Base-by-base conservation (phyloP, 1,140 invertebrate genomes). In the Ephestia elutella region DNA sequence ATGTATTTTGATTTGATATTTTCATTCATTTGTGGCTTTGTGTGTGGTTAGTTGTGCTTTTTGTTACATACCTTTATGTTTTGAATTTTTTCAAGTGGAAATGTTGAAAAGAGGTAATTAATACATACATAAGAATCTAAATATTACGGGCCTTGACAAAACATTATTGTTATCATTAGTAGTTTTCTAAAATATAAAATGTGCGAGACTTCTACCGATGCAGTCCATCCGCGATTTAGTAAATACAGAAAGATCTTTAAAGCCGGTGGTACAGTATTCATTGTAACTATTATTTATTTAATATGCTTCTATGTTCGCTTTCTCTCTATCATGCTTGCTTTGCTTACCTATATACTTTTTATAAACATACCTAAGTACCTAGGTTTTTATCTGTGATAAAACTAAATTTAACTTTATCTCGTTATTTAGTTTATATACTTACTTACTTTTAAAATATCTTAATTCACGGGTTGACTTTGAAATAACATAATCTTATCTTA, bases 61-160 rank as follows among this genome's bases (percentile, higher is more conserved):
- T 25, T 25, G 21, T 25, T 25, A 7, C 7, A 7, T 25, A n/a
- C n/a, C n/a, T 25, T 15, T 13, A 44, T 1, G 13, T 44, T 17
- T 1, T 15, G 7, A 3, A 15, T 44, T 5, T 3, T 44, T 44
- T 15, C 10, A 44, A 44, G 13, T 15, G 5, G 10, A 44, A 44
- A 44, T 44, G 38, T 17, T 44, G 10, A 44, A 44, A 44, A 44
- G 38, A 44, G 38, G 38, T 44, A 44, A 44, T 15, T 44, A 38
- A 38, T 38, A 38, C n/a, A 15, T 10, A 10, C 4, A 15, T 44
- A 44, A 4, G 5, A 15, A 44, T 15, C 13, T 25, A 25, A 25
- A 25, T 25, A 25, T 25, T 25, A 25, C 21, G 2, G 2, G 7
- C 38, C 38, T 44, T 13, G 5, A 44, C 10, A 1, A 44, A 15